Evolutionary conservation across 2,113 vertebrate species (phyloP).

Genomic region (Oryzias javanicus): DNA sequence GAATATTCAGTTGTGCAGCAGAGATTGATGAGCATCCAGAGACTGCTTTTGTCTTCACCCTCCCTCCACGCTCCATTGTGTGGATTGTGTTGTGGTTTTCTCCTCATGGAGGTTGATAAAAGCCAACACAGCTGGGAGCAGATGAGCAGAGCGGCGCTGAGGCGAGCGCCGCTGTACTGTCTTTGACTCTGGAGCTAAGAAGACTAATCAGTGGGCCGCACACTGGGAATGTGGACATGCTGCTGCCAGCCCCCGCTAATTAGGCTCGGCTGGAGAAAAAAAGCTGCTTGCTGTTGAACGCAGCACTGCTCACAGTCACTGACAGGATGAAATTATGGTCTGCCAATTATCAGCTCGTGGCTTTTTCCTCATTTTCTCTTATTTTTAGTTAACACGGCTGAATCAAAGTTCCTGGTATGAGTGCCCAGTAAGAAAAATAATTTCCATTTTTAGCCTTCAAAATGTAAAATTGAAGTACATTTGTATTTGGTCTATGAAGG

Average conservation of each 20-base stretch:
- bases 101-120: slow-evolving; percentile 26
- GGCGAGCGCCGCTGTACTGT: neutral
- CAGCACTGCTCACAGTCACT: slow-evolving; percentile 12
- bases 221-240: slow-evolving; percentile 42
- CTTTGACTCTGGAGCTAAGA: slow-evolving; percentile 43
- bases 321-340: slow-evolving; percentile 18
- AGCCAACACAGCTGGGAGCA: slow-evolving; percentile 45
- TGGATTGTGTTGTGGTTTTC: neutral
- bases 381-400: slow-evolving; percentile 1
- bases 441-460: too few species aligned
- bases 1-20: neutral
- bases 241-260: slow-evolving; percentile 46
- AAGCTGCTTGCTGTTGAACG: slow-evolving; percentile 28
- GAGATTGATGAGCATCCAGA: neutral
- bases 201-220: slow-evolving; percentile 44
- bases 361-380: slow-evolving; percentile 8
- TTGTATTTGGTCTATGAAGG: too few species aligned
- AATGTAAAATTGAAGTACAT: too few species aligned
- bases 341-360: slow-evolving; percentile 29
- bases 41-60: neutral
- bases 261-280: slow-evolving; percentile 30
- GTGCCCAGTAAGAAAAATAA: too few species aligned
- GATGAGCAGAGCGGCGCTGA: slow-evolving; percentile 19
- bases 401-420: too few species aligned
- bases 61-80: neutral